phyloP scores from a whole-genome alignment of 2,888 invertebrate genomes.

The Dysmachus trigonus region DNA sequence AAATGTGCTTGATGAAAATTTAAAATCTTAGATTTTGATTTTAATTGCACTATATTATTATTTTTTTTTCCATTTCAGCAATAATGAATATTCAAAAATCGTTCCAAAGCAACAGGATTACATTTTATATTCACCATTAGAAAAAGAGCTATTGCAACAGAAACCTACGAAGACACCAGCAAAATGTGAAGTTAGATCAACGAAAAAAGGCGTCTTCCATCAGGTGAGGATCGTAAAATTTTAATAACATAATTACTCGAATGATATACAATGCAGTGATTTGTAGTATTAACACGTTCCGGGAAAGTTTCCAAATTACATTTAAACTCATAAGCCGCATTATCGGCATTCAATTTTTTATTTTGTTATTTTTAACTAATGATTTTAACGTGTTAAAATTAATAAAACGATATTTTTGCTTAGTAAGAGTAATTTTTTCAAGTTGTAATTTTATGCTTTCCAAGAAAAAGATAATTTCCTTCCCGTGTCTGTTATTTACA shows the following conservation, averaged over 20 bases:
- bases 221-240: slow-evolving; percentile 21
- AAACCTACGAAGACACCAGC: slow-evolving; percentile 46
- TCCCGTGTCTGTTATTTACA: not conserved
- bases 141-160: slow-evolving; percentile 55
- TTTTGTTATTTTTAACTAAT: too few species aligned
- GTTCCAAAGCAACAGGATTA: slow-evolving; percentile 56
- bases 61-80: slow-evolving; percentile 50
- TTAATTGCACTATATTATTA: not conserved
- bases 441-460: not conserved
- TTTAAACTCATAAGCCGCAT: too few species aligned
- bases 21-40: too few species aligned
- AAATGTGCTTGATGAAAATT: too few species aligned
- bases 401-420: not conserved
- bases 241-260: not conserved
- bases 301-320: too few species aligned
- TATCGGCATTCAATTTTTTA: too few species aligned
- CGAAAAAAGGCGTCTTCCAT: slow-evolving; percentile 36
- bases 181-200: slow-evolving; percentile 22
- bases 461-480: not conserved
- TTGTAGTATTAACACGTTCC: too few species aligned
- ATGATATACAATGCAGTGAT: not conserved
- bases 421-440: not conserved
- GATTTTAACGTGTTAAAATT: too few species aligned
- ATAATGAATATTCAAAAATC: slow-evolving; percentile 59
- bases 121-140: slow-evolving; percentile 56